Evolutionary conservation across 2,888 invertebrate genomes (phyloP).

Genomic region (Drosophila paranaensis): DNA sequence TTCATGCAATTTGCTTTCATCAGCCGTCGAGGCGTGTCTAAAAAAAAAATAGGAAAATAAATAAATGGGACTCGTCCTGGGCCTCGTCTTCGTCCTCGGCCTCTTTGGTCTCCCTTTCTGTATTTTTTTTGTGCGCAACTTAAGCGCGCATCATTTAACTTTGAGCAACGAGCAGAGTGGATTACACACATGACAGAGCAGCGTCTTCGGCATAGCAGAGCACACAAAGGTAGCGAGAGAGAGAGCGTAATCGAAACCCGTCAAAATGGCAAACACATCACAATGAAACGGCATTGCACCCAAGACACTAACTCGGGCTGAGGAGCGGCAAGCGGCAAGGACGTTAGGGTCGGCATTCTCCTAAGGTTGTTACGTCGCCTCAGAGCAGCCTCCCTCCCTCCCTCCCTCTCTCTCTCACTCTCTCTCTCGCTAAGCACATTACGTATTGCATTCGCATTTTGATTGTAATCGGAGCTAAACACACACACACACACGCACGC

Average conservation of each 20-base stretch:
- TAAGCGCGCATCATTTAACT: conserved; percentile 80
- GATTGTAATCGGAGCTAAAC: conserved; percentile 51
- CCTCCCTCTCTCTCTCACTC: not conserved
- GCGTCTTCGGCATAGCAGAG: conserved; percentile 35
- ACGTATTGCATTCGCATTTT: conserved; percentile 58
- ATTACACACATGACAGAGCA: conserved; percentile 76
- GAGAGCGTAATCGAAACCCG: conserved; percentile 75
- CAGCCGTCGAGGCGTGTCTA: conserved; percentile 61
- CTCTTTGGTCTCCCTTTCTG: conserved; percentile 33
- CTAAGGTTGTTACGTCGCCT: conserved; percentile 37
- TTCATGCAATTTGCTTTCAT: conserved; percentile 69
- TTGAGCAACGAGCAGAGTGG: conserved; percentile 75
- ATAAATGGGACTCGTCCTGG: conserved; percentile 25
- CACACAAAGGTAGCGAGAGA: not conserved
- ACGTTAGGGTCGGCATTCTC: conserved; percentile 7
- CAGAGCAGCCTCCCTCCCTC: conserved; percentile 6
- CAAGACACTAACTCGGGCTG: conserved; percentile 24
- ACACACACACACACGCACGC: conserved; percentile 23
- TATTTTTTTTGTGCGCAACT: conserved; percentile 62
- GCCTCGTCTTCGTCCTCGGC: conserved; percentile 19
- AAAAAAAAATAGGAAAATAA: conserved; percentile 28
- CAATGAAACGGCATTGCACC: conserved; percentile 52
- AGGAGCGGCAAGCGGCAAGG: conserved; percentile 6
- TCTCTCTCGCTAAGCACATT: conserved; percentile 55
- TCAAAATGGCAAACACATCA: conserved; percentile 74